A percentile compares a stretch with the other conserved stretches of the same genome.
phyloP scores from a whole-genome alignment of 2,797 vertebrate genomes.

The Lycodopsis pacificus region DNA sequence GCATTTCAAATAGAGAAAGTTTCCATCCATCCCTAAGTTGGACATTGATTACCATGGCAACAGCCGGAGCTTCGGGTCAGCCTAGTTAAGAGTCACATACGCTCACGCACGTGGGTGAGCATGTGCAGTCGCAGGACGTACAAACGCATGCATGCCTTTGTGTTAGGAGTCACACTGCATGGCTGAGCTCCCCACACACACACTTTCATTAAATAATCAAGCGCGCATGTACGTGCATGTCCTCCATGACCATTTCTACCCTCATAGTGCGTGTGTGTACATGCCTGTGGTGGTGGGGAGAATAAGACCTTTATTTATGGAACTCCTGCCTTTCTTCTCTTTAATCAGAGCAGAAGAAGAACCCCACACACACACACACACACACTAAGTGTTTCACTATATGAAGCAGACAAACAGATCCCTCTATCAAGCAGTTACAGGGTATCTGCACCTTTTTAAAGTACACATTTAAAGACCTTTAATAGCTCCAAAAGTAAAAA shows the following conservation, averaged over 20 bases:
- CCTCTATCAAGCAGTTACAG: not conserved
- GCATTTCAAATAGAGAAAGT: no score
- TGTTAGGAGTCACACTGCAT: no score
- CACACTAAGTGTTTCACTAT: constrained; percentile 2
- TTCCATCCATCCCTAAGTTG: not conserved
- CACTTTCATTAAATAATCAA: no score
- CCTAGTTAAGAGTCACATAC: not conserved
- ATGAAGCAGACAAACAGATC: not conserved
- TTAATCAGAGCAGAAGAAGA: constrained; percentile 40
- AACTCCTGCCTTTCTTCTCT: constrained; percentile 35
- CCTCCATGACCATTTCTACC: no score
- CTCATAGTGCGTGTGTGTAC: not conserved
- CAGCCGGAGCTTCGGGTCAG: not conserved
- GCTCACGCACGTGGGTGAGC: no score
- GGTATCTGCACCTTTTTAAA: not conserved
- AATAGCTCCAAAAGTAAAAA: not conserved
- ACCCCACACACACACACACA: not conserved
- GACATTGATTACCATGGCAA: not conserved
- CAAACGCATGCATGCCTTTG: no score
- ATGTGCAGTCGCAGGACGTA: not conserved
- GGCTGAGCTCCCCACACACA: no score
- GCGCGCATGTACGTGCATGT: no score
- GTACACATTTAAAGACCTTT: not conserved
- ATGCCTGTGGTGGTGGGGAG: constrained; percentile 27
- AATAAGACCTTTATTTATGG: constrained; percentile 29